A percentile compares a stretch with the other conserved stretches of the same genome.
Conservation (phyloP, 2,113 vertebrate genomes). For the Clarias macrocephalus region DNA sequence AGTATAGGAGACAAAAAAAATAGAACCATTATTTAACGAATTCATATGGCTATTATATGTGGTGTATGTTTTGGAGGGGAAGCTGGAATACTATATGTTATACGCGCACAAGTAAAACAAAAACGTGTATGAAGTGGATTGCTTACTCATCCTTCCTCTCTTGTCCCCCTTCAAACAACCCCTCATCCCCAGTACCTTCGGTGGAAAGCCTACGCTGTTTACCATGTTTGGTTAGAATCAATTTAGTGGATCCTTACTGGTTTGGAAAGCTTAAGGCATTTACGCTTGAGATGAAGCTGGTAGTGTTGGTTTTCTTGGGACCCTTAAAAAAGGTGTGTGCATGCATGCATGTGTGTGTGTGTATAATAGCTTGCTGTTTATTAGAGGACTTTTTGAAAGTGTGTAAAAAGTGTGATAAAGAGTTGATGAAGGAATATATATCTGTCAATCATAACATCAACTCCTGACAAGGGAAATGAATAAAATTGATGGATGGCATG, state of each 20-base stretch:
- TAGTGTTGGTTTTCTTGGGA: neutral
- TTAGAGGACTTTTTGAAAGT: neutral
- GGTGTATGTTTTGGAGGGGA: neutral
- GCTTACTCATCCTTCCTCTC: too few relatives aligned
- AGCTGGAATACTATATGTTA: neutral
- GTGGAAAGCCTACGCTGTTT: too few relatives aligned
- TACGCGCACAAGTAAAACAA: neutral
- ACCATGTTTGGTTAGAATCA: neutral
- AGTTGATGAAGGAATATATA: neutral
- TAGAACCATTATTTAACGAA: neutral
- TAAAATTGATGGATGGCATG: too few relatives aligned
- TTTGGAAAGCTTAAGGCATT: neutral
- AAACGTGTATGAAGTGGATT: neutral
- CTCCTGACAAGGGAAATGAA: too few relatives aligned
- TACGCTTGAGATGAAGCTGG: neutral
- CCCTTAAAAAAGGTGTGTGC: neutral
- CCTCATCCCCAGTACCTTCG: neutral
- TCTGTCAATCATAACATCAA: too few relatives aligned
- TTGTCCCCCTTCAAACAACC: too few relatives aligned
- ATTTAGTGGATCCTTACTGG: neutral
- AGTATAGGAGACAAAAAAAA: neutral
- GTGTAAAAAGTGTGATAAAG: neutral
- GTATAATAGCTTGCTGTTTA: too few relatives aligned
- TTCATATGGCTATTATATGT: too few relatives aligned
- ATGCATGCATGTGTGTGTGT: neutral